phyloP scores from a whole-genome alignment of 2,113 vertebrate genomes.

The Chroicocephalus ridibundus region DNA sequence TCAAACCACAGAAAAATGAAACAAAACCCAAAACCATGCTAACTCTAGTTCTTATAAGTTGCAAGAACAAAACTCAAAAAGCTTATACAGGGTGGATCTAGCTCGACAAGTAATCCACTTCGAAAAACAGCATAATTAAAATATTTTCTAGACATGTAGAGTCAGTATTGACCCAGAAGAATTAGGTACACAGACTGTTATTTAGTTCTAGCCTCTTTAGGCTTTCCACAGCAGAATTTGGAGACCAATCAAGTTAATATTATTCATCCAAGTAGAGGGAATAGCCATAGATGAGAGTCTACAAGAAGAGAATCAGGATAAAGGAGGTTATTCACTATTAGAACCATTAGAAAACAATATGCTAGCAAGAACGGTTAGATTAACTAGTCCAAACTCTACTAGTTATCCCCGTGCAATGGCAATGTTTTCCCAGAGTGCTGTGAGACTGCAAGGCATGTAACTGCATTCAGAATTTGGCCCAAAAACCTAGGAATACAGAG shows the following conservation, averaged over 20 bases:
- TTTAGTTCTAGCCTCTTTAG: conserved; percentile 3
- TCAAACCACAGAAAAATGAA: background rate
- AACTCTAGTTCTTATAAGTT: background rate
- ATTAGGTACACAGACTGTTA: background rate
- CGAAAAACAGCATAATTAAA: background rate
- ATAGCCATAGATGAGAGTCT: conserved; percentile 36
- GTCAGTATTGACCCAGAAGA: background rate
- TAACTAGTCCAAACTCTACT: conserved; percentile 39
- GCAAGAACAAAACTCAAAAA: background rate
- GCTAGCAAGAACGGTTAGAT: background rate
- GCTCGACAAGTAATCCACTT: background rate
- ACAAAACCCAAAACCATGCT: background rate
- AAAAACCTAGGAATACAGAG: conserved; percentile 33
- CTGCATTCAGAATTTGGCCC: background rate
- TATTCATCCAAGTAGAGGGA: conserved; percentile 43
- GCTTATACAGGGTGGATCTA: background rate
- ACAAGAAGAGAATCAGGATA: conserved; percentile 38
- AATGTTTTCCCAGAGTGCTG: conserved; percentile 28
- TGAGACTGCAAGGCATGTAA: conserved; percentile 8
- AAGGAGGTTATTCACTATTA: conserved; percentile 33
- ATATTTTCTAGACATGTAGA: background rate
- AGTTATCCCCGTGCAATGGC: conserved; percentile 60
- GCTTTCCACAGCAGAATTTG: conserved; percentile 30
- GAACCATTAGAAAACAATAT: background rate
- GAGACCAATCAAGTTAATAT: conserved; percentile 39